Evolutionary conservation across 2,888 invertebrate genomes (phyloP).

Genomic region (Tenthredo mesomela): DNA sequence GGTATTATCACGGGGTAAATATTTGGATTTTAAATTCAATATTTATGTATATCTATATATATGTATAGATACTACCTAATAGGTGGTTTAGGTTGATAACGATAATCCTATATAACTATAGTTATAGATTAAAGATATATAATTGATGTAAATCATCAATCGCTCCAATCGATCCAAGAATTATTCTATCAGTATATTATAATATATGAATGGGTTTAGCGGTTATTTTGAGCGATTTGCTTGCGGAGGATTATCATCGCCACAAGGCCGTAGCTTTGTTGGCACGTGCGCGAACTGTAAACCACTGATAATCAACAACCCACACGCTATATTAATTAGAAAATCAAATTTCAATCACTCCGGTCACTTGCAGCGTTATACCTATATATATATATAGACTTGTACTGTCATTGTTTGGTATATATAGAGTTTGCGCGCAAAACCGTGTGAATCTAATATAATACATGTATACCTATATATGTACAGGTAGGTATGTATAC

Average conservation of each 20-base stretch:
- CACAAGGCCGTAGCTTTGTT: not conserved
- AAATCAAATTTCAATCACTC: slow-evolving; percentile 34
- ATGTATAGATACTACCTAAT: no score
- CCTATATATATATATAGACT: not conserved
- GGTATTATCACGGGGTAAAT: not conserved
- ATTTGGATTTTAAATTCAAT: not conserved
- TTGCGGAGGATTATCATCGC: not conserved
- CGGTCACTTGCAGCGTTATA: not conserved
- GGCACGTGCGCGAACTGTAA: slow-evolving; percentile 12
- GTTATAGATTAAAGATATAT: not conserved
- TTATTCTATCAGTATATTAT: not conserved
- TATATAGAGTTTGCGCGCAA: not conserved
- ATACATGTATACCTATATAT: not conserved
- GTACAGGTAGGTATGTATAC: not conserved
- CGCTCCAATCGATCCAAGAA: not conserved
- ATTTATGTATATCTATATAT: not conserved
- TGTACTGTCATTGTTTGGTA: not conserved
- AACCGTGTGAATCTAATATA: not conserved
- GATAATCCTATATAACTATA: not conserved
- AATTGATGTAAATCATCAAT: not conserved
- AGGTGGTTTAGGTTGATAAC: not conserved
- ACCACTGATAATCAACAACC: slow-evolving; percentile 24
- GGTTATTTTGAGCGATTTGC: not conserved
- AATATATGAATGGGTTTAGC: not conserved
- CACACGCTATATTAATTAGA: not conserved